Percentiles rank a stretch among this genome's conserved stretches.
Conservation (phyloP, 2,888 invertebrate species). For the Acleris cristana region DNA sequence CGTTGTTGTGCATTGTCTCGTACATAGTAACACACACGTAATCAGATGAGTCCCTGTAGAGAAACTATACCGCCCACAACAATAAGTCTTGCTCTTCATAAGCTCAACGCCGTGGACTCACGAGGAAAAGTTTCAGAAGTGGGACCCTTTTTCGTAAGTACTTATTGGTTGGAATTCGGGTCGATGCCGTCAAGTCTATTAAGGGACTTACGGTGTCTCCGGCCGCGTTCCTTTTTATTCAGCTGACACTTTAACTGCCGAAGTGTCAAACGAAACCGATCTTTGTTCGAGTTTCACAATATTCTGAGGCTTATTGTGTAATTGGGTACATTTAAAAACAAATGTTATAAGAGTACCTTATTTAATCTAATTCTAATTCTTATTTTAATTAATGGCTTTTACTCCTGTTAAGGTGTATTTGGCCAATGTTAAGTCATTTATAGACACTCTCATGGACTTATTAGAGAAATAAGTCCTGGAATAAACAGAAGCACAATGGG, state of each 20-base stretch:
- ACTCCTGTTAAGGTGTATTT: too few species aligned
- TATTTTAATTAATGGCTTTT: too few species aligned
- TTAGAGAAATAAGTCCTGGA: too few species aligned
- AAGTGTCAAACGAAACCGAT: constrained; percentile 25
- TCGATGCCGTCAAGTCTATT: constrained; percentile 30
- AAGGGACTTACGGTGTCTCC: constrained; percentile 22
- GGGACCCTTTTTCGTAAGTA: constrained; percentile 24
- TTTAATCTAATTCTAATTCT: too few species aligned
- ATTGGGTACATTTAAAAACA: background rate
- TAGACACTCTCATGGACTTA: too few species aligned
- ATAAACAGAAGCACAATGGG: too few species aligned
- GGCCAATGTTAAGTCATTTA: too few species aligned
- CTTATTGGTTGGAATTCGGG: constrained; percentile 29
- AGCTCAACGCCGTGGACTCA: constrained; percentile 16
- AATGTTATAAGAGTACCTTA: background rate
- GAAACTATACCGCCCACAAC: too few species aligned
- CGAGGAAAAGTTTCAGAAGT: constrained; percentile 30
- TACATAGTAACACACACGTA: too few species aligned
- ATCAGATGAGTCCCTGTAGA: too few species aligned
- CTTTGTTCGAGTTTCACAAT: constrained; percentile 7
- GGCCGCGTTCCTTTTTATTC: constrained; percentile 20
- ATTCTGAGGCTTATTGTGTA: background rate
- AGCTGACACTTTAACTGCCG: constrained; percentile 30
- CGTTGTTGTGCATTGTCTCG: too few species aligned
- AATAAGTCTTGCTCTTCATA: background rate